These are phyloP conservation scores for Argyresthia albistria DNA, from an alignment of 2,888 invertebrate species.

Conservation along the genomic window DNA sequence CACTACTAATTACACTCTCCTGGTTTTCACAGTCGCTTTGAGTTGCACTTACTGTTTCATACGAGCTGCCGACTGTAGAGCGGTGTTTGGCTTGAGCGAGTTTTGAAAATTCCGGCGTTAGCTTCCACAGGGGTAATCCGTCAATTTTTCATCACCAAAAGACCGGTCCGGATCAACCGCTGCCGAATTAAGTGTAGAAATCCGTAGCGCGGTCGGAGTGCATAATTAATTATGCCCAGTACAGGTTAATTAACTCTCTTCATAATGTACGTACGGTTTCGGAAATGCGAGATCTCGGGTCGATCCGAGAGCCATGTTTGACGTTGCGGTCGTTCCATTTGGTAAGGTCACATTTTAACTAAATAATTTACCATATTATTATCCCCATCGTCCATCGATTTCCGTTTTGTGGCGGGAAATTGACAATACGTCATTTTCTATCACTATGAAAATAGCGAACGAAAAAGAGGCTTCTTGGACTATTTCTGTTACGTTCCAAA, in stretches of 20 bases:
- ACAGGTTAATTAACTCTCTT: slow-evolving; percentile 62
- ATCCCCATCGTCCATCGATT: too few relatives aligned
- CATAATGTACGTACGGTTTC: slow-evolving; percentile 64
- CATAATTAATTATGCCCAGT: slow-evolving; percentile 28
- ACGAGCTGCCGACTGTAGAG: background rate
- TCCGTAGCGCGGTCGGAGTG: slow-evolving; percentile 14
- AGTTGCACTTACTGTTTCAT: background rate
- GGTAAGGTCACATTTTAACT: too few relatives aligned
- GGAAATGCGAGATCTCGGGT: slow-evolving; percentile 39
- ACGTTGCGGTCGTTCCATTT: too few relatives aligned
- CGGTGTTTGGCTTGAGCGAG: background rate
- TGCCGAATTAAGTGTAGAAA: background rate
- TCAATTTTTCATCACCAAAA: slow-evolving; percentile 4
- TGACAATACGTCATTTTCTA: too few relatives aligned
- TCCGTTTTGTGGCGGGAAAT: too few relatives aligned
- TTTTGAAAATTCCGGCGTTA: background rate
- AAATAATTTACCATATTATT: too few relatives aligned
- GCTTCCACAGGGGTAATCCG: background rate
- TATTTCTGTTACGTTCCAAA: too few relatives aligned
- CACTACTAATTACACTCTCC: slow-evolving; percentile 46
- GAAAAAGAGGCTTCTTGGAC: too few relatives aligned
- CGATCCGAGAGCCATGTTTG: slow-evolving; percentile 16
- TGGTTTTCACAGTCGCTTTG: background rate
- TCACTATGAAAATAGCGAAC: too few relatives aligned
- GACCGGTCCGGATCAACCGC: background rate